Percentiles rank a stretch among this genome's conserved stretches.
Evolutionary conservation across 2,113 vertebrate species (phyloP).

Genomic region (Rutilus rutilus): DNA sequence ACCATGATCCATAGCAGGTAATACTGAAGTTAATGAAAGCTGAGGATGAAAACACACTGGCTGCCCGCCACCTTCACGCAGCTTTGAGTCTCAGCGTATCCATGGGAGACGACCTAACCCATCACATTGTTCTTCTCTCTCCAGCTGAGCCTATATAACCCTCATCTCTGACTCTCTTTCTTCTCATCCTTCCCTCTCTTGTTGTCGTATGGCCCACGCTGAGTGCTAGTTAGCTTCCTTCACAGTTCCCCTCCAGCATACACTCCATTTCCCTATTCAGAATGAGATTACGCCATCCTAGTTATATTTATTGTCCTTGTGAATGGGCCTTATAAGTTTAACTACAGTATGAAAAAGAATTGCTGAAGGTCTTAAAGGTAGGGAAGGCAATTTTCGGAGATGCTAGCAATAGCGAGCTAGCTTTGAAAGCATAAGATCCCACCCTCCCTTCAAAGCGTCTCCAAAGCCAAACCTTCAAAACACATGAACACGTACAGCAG

Average conservation of each 20-base stretch:
- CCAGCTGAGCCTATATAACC: conserved; percentile 30
- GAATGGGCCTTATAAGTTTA: neutral
- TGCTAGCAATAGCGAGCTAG: too few species aligned
- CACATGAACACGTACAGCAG: too few species aligned
- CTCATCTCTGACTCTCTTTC: conserved; percentile 23
- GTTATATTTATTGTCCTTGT: neutral
- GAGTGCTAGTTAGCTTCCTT: conserved; percentile 34
- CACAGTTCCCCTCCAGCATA: neutral
- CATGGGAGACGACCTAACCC: conserved; percentile 31
- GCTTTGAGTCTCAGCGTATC: conserved; percentile 28
- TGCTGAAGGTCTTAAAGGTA: neutral
- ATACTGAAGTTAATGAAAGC: conserved; percentile 51
- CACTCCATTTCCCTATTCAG: conserved; percentile 7
- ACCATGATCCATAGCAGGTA: conserved; percentile 50
- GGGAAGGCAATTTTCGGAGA: too few species aligned
- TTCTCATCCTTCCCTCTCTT: conserved; percentile 9
- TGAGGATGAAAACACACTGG: conserved; percentile 43
- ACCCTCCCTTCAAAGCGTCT: too few species aligned
- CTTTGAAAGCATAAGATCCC: too few species aligned
- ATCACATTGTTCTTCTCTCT: conserved; percentile 36
- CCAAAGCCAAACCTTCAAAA: too few species aligned
- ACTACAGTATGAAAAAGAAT: neutral
- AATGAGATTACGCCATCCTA: neutral
- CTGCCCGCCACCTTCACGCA: conserved; percentile 39
- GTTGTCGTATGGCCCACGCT: conserved; percentile 19